These are phyloP conservation scores for Thymallus thymallus DNA, from an alignment of 2,113 vertebrate species.

Conservation along the genomic window DNA sequence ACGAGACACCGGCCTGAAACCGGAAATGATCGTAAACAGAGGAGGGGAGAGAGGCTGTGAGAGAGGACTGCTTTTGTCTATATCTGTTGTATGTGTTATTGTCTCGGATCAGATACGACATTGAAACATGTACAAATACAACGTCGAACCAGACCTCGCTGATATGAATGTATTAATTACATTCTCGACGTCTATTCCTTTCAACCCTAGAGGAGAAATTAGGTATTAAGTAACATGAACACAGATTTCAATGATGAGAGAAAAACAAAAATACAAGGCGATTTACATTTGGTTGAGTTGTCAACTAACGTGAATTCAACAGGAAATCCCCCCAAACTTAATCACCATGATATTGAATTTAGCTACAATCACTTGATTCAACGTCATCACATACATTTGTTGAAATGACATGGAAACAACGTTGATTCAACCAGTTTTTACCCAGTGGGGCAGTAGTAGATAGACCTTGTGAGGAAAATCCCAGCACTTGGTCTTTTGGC, in stretches of 20 bases:
- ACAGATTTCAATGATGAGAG: no score
- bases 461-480: no score
- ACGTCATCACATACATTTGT: no score
- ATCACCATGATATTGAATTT: no score
- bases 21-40: constrained; percentile 68
- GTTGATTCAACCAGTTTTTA: constrained; percentile 72
- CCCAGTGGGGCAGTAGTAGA: constrained; percentile 78
- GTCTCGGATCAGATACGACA: constrained; percentile 52
- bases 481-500: no score
- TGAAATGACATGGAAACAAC: no score
- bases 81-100: constrained; percentile 54
- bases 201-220: constrained; percentile 39
- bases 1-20: constrained; percentile 58
- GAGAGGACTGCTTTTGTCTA: constrained; percentile 53
- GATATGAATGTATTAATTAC: constrained; percentile 65
- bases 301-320: no score
- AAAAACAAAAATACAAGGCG: no score
- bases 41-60: constrained; percentile 21
- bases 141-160: constrained; percentile 49
- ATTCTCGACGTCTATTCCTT: constrained; percentile 55
- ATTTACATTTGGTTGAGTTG: no score
- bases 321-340: no score
- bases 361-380: no score
- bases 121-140: constrained; percentile 57
- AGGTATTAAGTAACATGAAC: constrained; percentile 18